phyloP scores from a whole-genome alignment of 2,797 vertebrate species.

The Leuciscus waleckii region DNA sequence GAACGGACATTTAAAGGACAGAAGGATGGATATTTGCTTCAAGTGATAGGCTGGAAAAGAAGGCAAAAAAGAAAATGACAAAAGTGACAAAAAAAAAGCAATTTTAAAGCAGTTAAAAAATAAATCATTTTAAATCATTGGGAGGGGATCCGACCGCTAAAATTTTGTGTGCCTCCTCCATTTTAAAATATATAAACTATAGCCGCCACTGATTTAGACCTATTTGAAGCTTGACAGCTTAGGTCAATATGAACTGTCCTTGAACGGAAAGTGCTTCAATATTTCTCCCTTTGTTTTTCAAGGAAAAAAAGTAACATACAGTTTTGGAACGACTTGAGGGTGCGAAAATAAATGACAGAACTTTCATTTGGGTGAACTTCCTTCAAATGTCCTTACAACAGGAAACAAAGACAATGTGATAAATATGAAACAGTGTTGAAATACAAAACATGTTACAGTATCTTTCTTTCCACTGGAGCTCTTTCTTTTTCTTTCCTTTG shows the following conservation, averaged over 20 bases:
- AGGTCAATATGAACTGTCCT: not conserved
- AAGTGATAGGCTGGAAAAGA: no score
- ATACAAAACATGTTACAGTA: not conserved
- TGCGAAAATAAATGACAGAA: not conserved
- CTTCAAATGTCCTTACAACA: conserved; percentile 23
- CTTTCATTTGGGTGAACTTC: conserved; percentile 19
- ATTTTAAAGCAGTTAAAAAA: no score
- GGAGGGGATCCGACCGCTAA: no score
- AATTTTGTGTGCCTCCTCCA: no score
- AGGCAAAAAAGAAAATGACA: no score
- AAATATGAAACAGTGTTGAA: not conserved
- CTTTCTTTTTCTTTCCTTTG: not conserved
- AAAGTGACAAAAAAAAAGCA: no score
- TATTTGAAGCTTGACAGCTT: not conserved
- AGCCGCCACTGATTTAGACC: not conserved
- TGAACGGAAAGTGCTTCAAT: not conserved
- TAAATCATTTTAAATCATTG: no score
- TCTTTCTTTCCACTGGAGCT: not conserved
- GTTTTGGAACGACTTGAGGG: not conserved
- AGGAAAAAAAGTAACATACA: not conserved
- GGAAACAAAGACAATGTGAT: conserved; percentile 31
- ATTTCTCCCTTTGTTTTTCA: not conserved
- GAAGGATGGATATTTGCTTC: no score
- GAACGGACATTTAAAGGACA: no score
- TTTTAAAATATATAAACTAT: no score